Base-by-base conservation (phyloP, 2,888 invertebrate species). In the Andrena praecox region DNA sequence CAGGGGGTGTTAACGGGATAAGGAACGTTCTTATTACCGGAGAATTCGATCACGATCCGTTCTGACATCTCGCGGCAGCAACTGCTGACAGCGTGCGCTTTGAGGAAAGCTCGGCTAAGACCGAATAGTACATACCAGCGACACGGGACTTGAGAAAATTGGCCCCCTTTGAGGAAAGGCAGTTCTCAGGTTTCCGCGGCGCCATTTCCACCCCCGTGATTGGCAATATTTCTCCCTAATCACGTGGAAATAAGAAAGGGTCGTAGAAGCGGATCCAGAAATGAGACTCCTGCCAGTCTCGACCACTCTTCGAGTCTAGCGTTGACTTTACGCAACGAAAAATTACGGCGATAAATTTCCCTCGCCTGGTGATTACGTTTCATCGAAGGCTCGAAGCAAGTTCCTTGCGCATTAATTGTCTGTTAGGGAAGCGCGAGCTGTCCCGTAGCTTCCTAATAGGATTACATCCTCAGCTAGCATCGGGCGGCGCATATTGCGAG, bases 371-470 rank as follows among this genome's bases (percentile, higher is more conserved):
- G 12, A 5, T 2, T 24, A 16, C 12, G 16, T 48, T 16, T 24
- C 7, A 8, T 63, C 42, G 20, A 27, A 27, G 27, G 16, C 10
- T 24, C 6, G 7, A 35, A 31, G 33, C 16, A 66, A 20, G 50
- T 60, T 73, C 50, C 27, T 24, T 56, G 59, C 50, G 64, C 2
- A 50, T 73, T 73, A 73, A 77, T 66, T 66, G 77, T 77, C 73
- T 60, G 66, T 66, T 50, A 4, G 20, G 77, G 20, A 52, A 66
- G 54, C 50, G 50, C 20, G 20, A 50, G 35, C 77, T 50, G 29
- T 16, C 16, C 20, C 70, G 12, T 31, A 10, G 24, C 56, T 12
- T 4, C 3, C 24, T 64, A 59, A 77, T 71, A 63, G 63, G 76
- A 71, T 77, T 71, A 64, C 62, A n/a, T 27, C 8, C n/a, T n/a